Evolutionary conservation across 2,888 invertebrate genomes (phyloP).

Genomic region (Meganola albula): DNA sequence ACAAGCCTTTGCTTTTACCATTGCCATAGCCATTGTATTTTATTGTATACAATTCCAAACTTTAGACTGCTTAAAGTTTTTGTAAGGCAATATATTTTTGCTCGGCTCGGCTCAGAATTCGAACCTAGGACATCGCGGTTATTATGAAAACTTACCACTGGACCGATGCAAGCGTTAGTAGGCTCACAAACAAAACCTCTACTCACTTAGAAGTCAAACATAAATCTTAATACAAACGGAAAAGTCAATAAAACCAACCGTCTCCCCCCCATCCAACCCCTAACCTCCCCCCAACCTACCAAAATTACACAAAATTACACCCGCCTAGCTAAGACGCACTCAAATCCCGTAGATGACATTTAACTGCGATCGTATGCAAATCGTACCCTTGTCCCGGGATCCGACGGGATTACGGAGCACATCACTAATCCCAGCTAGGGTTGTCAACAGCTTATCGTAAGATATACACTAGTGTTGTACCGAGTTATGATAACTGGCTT

Average conservation of each 20-base stretch:
- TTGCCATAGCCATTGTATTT: too few species aligned
- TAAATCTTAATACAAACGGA: constrained; percentile 15
- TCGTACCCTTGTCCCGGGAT: constrained; percentile 46
- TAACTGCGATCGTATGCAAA: constrained; percentile 71
- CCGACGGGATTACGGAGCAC: constrained; percentile 47
- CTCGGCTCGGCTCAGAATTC: too few species aligned
- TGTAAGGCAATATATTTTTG: too few species aligned
- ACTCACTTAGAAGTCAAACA: too few species aligned
- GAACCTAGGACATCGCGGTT: too few species aligned
- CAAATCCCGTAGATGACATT: constrained; percentile 64
- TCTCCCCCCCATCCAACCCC: constrained; percentile 8
- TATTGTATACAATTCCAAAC: too few species aligned
- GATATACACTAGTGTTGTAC: constrained; percentile 44
- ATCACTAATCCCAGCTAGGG: constrained; percentile 57
- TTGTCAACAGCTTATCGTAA: constrained; percentile 56
- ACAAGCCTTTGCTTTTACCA: too few species aligned
- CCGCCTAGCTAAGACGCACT: constrained; percentile 37
- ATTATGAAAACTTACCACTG: too few species aligned
- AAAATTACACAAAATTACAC: constrained; percentile 45
- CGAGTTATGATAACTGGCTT: constrained; percentile 32
- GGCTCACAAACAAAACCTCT: too few species aligned
- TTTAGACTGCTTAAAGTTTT: too few species aligned
- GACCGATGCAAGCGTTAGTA: too few species aligned
- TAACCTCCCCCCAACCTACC: constrained; percentile 31
- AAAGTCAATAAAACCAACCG: constrained; percentile 4